Conservation (phyloP, 2,797 vertebrate species). For the Graptemys geographica region DNA sequence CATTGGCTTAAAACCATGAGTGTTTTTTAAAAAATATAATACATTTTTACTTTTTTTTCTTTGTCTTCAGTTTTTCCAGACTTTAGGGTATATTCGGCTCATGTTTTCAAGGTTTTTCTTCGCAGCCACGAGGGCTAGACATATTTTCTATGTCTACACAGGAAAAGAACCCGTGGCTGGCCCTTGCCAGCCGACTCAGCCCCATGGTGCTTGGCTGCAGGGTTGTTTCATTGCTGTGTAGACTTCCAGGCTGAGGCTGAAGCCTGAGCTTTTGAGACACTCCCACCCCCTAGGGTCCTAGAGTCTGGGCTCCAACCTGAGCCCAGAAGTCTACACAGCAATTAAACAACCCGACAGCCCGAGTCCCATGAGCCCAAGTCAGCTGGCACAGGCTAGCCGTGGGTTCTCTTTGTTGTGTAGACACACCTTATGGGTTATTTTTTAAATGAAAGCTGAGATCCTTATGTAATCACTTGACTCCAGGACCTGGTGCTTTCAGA, state of each 20-base stretch:
- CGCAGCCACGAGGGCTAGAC: neutral
- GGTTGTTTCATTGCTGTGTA: neutral
- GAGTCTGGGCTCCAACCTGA: neutral
- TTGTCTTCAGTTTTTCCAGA: neutral
- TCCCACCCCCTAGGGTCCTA: neutral
- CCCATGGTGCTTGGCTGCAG: neutral
- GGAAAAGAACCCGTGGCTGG: neutral
- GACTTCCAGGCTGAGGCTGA: neutral
- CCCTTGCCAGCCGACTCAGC: too few relatives aligned
- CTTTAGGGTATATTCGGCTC: neutral
- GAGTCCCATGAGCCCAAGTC: neutral
- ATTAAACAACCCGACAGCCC: neutral
- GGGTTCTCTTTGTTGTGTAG: neutral
- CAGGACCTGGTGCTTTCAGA: neutral
- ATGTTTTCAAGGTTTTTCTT: neutral
- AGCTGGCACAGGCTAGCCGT: fast-evolving
- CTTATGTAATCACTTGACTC: neutral
- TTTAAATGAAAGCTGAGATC: neutral
- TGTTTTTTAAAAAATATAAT: neutral
- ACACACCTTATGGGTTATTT: neutral
- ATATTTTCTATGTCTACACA: neutral
- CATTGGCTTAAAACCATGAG: neutral
- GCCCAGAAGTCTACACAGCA: neutral
- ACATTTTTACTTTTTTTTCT: neutral
- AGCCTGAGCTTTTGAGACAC: neutral